Evolutionary conservation across 2,888 invertebrate genomes (phyloP).

Genomic region (Bombylius major): DNA sequence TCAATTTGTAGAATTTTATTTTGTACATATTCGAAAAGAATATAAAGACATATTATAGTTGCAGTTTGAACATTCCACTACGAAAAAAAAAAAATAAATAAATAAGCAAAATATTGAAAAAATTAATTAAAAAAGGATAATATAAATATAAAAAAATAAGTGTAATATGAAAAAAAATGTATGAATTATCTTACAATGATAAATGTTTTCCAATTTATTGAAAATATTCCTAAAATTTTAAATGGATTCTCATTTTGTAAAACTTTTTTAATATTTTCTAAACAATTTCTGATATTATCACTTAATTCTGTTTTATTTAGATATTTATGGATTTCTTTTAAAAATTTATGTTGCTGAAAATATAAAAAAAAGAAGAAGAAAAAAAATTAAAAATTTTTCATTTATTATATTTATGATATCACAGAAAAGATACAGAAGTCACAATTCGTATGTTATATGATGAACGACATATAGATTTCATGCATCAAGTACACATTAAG

Average conservation of each 20-base stretch:
- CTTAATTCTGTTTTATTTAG: neutral
- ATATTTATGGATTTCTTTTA: neutral
- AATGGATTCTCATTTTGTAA: slow-evolving; percentile 11
- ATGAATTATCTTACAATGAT: slow-evolving; percentile 12
- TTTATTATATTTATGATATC: too few species aligned
- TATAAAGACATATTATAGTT: neutral
- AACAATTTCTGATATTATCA: neutral
- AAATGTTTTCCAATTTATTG: slow-evolving; percentile 15
- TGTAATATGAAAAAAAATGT: neutral
- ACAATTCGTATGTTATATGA: too few species aligned
- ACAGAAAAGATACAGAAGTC: too few species aligned
- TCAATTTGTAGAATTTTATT: too few species aligned
- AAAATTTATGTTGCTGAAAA: neutral
- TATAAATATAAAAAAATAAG: too few species aligned
- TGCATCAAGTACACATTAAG: too few species aligned
- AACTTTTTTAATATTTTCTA: slow-evolving; percentile 11
- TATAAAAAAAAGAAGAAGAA: too few species aligned
- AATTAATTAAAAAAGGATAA: too few species aligned
- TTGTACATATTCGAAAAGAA: neutral
- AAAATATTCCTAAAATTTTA: slow-evolving; percentile 13
- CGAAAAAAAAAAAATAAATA: slow-evolving; percentile 2
- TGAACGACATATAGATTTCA: too few species aligned
- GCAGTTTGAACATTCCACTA: slow-evolving; percentile 15
- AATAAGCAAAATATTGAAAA: neutral
- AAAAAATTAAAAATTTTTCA: too few species aligned